Percentiles rank a stretch among this genome's conserved stretches.
Conservation (phyloP, 2,888 invertebrate species). For the Thera obeliscata region DNA sequence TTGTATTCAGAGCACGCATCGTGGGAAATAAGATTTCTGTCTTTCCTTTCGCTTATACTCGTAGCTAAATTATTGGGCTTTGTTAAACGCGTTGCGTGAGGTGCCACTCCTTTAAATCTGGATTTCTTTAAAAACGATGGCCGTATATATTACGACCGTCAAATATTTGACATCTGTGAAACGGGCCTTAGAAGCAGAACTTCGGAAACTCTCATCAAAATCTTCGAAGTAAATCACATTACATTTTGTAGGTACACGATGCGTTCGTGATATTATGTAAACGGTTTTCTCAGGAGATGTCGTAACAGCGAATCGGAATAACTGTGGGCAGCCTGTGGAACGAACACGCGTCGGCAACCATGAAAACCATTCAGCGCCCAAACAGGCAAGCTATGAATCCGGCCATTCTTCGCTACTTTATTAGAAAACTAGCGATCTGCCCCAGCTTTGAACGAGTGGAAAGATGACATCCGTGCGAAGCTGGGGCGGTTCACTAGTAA, state of each 20-base stretch:
- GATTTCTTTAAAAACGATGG: not conserved
- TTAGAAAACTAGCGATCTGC: not conserved
- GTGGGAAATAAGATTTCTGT: conserved; percentile 77
- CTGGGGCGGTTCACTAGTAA: too few relatives aligned
- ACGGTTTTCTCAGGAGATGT: conserved; percentile 67
- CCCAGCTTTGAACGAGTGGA: too few relatives aligned
- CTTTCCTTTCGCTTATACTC: conserved; percentile 68
- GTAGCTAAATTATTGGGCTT: conserved; percentile 60
- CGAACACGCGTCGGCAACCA: conserved; percentile 69
- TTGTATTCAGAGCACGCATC: conserved; percentile 55
- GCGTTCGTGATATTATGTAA: conserved; percentile 62
- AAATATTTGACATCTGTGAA: not conserved
- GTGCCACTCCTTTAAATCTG: conserved; percentile 27
- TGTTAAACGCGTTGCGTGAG: conserved; percentile 55
- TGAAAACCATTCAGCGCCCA: conserved; percentile 46
- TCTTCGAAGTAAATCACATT: conserved; percentile 35
- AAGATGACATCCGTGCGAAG: too few relatives aligned
- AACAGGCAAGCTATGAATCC: conserved; percentile 36
- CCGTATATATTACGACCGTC: not conserved
- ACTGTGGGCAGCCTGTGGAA: conserved; percentile 66
- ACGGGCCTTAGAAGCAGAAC: too few relatives aligned
- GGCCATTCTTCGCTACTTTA: conserved; percentile 37
- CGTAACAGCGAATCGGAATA: conserved; percentile 63
- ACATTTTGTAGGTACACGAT: conserved; percentile 34
- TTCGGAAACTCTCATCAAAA: not conserved